Conservation (phyloP, 2,888 invertebrate species). For the Meliscaeva auricollis region DNA sequence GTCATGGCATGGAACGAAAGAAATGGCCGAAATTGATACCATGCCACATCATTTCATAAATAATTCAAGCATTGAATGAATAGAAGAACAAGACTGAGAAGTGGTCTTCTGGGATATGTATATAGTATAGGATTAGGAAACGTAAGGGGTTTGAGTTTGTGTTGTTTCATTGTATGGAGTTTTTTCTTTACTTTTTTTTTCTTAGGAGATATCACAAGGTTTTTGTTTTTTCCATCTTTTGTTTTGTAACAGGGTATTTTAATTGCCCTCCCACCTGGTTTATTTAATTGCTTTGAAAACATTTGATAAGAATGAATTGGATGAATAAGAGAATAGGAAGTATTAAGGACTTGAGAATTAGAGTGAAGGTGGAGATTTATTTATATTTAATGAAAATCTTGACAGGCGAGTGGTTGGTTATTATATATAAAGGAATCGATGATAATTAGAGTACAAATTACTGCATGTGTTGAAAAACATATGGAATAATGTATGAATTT, state of each 20-base stretch:
- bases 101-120: conserved; percentile 13
- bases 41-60: conserved; percentile 47
- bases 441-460: background rate
- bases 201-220: background rate
- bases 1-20: conserved; percentile 45
- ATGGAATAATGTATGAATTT: background rate
- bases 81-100: background rate
- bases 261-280: conserved; percentile 20
- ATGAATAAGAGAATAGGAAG: background rate
- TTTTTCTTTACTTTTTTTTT: background rate
- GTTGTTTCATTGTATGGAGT: no score
- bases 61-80: conserved; percentile 53
- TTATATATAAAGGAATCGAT: background rate
- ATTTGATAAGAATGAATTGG: conserved; percentile 18
- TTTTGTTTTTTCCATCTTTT: background rate
- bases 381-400: background rate
- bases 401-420: background rate
- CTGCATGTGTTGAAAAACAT: conserved; percentile 1
- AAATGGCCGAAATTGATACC: conserved; percentile 55
- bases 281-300: conserved; percentile 10
- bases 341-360: background rate
- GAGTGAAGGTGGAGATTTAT: no score
- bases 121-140: background rate
- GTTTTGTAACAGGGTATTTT: conserved; percentile 14
- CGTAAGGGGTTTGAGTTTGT: background rate